Percentiles rank a stretch among this genome's conserved stretches.
phyloP scores from a whole-genome alignment of 2,113 vertebrate genomes.

The Oophaga pumilio region DNA sequence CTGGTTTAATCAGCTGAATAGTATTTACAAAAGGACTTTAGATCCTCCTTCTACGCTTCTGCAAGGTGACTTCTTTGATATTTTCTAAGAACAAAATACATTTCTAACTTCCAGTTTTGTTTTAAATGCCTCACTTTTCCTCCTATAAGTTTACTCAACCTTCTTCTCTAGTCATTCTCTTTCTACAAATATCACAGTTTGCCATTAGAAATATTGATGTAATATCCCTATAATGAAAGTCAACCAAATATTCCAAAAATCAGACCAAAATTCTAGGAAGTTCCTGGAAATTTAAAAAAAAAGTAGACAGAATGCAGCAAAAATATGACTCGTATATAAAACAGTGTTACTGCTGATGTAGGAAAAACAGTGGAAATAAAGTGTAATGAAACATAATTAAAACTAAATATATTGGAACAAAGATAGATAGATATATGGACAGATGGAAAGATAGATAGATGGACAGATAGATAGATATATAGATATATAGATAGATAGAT shows the following conservation, averaged over 20 bases:
- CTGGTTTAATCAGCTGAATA: too few species aligned
- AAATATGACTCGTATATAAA: not conserved
- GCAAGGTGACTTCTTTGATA: not conserved
- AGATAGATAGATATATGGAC: too few species aligned
- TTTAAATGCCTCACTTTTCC: not conserved
- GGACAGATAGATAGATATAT: too few species aligned
- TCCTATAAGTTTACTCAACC: not conserved
- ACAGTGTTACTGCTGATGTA: not conserved
- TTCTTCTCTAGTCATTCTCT: not conserved
- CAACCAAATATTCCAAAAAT: not conserved
- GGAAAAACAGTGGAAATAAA: not conserved
- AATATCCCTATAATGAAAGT: conserved; percentile 1
- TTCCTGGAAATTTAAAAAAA: not conserved
- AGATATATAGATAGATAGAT: too few species aligned
- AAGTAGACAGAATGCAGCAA: not conserved
- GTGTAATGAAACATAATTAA: too few species aligned
- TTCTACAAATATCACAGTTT: not conserved
- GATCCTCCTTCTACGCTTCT: not conserved
- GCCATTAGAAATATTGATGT: conserved; percentile 8
- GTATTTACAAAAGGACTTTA: too few species aligned
- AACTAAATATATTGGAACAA: too few species aligned
- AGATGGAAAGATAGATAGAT: too few species aligned
- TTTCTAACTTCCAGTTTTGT: not conserved
- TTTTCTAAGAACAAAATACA: not conserved
- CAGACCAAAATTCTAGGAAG: not conserved